Percentiles rank a stretch among this genome's conserved stretches.
Conservation (phyloP, 2,797 vertebrate genomes). For the Chaetodon trifasciatus region DNA sequence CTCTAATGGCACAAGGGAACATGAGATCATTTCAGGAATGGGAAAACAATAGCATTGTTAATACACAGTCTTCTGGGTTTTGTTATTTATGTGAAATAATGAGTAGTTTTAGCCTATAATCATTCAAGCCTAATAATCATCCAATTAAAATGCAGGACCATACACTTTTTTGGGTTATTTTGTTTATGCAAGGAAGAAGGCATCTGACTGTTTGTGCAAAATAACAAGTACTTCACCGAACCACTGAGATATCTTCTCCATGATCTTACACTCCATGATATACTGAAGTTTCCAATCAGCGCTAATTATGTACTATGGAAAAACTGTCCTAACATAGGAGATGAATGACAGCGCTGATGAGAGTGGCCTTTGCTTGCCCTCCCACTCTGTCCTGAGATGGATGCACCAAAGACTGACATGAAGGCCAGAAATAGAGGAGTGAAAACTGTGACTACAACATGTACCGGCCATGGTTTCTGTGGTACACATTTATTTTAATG, state of each 20-base stretch:
- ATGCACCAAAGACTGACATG: slow-evolving; percentile 39
- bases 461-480: slow-evolving; percentile 26
- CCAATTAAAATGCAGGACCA: slow-evolving; percentile 33
- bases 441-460: background rate
- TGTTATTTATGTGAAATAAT: slow-evolving; percentile 26
- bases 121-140: slow-evolving; percentile 26
- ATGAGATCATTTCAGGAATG: slow-evolving; percentile 46
- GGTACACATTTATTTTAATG: slow-evolving; percentile 41
- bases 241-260: slow-evolving; percentile 33
- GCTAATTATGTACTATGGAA: slow-evolving; percentile 65
- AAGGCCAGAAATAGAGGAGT: slow-evolving; percentile 16
- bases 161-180: slow-evolving; percentile 3
- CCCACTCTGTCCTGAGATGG: slow-evolving; percentile 58
- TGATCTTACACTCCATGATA: slow-evolving; percentile 55
- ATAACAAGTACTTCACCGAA: slow-evolving; percentile 37
- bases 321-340: slow-evolving; percentile 80
- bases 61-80: slow-evolving; percentile 9
- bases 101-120: slow-evolving; percentile 25
- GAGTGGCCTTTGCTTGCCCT: slow-evolving; percentile 68
- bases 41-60: slow-evolving; percentile 41
- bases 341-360: slow-evolving; percentile 76
- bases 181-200: slow-evolving; percentile 19
- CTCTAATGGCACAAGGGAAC: slow-evolving; percentile 34
- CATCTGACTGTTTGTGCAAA: slow-evolving; percentile 20
- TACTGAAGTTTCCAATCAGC: slow-evolving; percentile 73